A percentile compares a stretch with the other conserved stretches of the same genome.
Conservation (phyloP, 2,113 vertebrate genomes). For the Dasypus novemcinctus region DNA sequence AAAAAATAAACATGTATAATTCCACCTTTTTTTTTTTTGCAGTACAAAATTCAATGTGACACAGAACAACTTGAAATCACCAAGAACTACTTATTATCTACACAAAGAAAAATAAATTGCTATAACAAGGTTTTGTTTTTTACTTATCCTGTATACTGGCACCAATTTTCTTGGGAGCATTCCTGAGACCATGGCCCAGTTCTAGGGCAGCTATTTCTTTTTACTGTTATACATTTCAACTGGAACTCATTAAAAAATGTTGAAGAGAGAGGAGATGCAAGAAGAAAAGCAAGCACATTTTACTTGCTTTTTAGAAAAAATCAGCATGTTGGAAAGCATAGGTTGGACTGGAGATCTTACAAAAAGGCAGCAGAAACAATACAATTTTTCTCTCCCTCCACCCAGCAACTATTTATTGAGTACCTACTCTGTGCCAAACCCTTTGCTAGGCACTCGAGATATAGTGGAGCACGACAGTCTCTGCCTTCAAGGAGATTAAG, state of each 20-base stretch:
- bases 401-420: not conserved
- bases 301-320: conserved; percentile 8
- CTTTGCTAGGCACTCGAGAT: not conserved
- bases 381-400: not conserved
- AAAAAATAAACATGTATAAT: not conserved
- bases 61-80: not conserved
- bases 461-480: not conserved
- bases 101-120: not conserved
- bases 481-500: not conserved
- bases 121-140: not conserved
- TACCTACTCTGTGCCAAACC: not conserved
- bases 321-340: not conserved
- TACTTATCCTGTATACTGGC: not conserved
- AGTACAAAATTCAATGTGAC: conserved; percentile 7
- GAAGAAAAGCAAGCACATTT: not conserved
- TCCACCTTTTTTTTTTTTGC: not conserved
- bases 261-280: not conserved
- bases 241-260: not conserved
- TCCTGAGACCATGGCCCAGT: not conserved
- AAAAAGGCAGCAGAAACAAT: not conserved
- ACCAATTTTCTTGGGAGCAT: conserved; percentile 1
- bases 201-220: not conserved
- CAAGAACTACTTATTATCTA: conserved; percentile 1
- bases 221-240: not conserved
- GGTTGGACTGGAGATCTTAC: not conserved